A percentile compares a stretch with the other conserved stretches of the same genome.
phyloP scores from a whole-genome alignment of 2,113 vertebrate species.

The Planiliza haematocheilus region DNA sequence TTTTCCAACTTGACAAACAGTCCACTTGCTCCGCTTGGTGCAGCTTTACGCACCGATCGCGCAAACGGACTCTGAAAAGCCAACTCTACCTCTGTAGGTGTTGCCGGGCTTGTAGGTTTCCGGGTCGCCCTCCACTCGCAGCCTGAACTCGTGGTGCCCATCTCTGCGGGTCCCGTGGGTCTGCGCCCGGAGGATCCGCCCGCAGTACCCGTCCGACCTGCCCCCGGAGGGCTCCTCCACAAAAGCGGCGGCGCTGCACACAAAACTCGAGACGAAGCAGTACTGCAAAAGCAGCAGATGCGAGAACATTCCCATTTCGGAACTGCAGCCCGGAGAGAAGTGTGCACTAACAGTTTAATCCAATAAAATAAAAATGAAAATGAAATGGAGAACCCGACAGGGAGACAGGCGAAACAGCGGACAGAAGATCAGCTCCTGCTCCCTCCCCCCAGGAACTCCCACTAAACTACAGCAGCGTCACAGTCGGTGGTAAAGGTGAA shows the following conservation, averaged over 20 bases:
- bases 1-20: conserved; percentile 2
- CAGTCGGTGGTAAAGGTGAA: conserved; percentile 36
- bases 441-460: conserved; percentile 44
- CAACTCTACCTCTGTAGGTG: conserved; percentile 91
- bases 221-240: conserved; percentile 88
- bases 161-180: conserved; percentile 91
- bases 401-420: conserved; percentile 1
- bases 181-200: conserved; percentile 90
- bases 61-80: neutral
- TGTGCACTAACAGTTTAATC: conserved; percentile 2
- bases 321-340: conserved; percentile 22
- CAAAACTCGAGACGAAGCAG: conserved; percentile 82
- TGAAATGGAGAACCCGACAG: neutral
- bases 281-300: conserved; percentile 81
- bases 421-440: conserved; percentile 10
- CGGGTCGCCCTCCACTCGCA: conserved; percentile 93
- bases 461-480: conserved; percentile 42
- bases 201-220: conserved; percentile 93
- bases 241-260: conserved; percentile 86
- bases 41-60: conserved; percentile 41
- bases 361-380: neutral
- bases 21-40: neutral
- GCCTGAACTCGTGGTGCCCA: conserved; percentile 93
- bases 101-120: conserved; percentile 92
- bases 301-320: conserved; percentile 82